A percentile compares a stretch with the other conserved stretches of the same genome.
Evolutionary conservation across 2,888 invertebrate genomes (phyloP).

Genomic region (Neoitamus cyanurus): DNA sequence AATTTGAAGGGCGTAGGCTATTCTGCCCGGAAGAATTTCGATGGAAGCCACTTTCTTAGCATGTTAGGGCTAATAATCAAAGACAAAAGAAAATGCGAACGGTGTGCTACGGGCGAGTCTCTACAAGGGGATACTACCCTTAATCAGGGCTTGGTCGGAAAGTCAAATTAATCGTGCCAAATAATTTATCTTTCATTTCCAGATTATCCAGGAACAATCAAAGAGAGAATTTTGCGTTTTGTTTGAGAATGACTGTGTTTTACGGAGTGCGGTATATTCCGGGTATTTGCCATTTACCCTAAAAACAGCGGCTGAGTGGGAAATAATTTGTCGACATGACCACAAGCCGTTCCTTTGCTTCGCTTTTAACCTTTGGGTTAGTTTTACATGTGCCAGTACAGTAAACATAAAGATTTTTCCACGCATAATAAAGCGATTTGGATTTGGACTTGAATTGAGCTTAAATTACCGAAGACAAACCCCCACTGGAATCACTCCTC

Average conservation of each 20-base stretch:
- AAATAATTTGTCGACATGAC: too few relatives aligned
- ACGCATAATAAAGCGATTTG: slow-evolving; percentile 1
- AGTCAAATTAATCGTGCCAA: not conserved
- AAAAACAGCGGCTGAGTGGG: not conserved
- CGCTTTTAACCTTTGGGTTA: not conserved
- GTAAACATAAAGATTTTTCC: not conserved
- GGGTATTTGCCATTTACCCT: not conserved
- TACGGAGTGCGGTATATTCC: not conserved
- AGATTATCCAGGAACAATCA: not conserved
- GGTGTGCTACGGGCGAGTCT: not conserved
- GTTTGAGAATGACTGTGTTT: not conserved
- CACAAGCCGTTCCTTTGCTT: not conserved
- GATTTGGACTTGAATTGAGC: not conserved
- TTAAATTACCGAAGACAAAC: not conserved
- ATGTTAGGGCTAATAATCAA: slow-evolving; percentile 5
- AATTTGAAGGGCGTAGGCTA: slow-evolving; percentile 1
- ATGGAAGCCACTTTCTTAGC: not conserved
- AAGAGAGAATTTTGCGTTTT: not conserved
- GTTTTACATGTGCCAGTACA: not conserved
- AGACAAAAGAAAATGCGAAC: not conserved
- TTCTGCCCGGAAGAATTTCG: not conserved
- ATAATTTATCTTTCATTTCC: slow-evolving; percentile 1
- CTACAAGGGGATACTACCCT: not conserved
- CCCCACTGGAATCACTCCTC: not conserved
- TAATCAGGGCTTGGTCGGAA: not conserved